phyloP scores from a whole-genome alignment of 2,797 vertebrate genomes.

The Catharus ustulatus region DNA sequence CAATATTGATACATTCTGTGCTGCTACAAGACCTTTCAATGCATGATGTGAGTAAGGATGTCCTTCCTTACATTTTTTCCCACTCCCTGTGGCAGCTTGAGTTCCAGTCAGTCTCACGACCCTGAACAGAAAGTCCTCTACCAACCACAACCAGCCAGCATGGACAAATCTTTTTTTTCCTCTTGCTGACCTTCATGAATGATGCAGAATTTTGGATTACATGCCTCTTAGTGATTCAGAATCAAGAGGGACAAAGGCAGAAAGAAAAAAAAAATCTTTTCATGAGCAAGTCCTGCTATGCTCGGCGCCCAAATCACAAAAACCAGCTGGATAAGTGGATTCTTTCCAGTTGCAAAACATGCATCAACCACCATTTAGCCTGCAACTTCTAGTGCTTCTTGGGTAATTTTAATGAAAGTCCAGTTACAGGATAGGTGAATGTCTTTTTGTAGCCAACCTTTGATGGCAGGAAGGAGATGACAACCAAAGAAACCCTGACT shows the following conservation, averaged over 20 bases:
- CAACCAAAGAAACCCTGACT: not conserved
- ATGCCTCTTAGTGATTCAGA: not conserved
- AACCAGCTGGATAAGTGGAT: not conserved
- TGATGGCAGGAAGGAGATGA: not conserved
- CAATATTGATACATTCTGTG: not conserved
- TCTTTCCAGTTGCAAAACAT: not conserved
- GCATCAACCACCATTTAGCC: not conserved
- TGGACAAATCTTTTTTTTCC: not conserved
- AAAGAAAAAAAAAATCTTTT: not conserved
- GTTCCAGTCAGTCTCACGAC: not conserved
- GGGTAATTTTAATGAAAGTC: not conserved
- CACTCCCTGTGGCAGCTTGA: not conserved
- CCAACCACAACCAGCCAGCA: not conserved
- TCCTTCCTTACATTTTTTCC: not conserved
- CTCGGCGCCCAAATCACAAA: not conserved
- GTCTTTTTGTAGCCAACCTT: not conserved
- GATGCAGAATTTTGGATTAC: not conserved
- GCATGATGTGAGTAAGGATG: not conserved
- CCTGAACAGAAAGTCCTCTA: not conserved
- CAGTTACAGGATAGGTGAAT: not conserved
- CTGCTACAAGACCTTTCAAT: not conserved
- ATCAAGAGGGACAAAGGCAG: not conserved
- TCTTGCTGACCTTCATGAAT: not conserved
- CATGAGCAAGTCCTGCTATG: not conserved
- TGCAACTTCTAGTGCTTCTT: not conserved